These are phyloP conservation scores for Enteromius viviparus DNA, from an alignment of 2,797 vertebrate genomes.

Conservation along the genomic window DNA sequence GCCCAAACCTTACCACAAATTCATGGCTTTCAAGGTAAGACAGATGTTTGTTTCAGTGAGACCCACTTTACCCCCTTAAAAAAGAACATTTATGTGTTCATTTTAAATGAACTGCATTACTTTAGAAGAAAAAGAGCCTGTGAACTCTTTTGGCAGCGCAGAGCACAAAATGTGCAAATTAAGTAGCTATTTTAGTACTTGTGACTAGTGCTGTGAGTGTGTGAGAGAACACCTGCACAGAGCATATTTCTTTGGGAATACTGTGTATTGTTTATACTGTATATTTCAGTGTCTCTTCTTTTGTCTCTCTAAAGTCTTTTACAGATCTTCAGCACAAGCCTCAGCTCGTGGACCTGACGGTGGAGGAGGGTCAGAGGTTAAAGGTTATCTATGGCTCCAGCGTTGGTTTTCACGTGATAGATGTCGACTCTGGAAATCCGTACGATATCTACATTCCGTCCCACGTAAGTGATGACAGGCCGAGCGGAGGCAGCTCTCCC, in stretches of 20 bases:
- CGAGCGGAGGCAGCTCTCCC: constrained; percentile 30
- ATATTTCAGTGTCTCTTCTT: constrained; percentile 13
- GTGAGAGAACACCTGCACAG: neutral
- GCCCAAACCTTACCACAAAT: constrained; percentile 99
- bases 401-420: constrained; percentile 97
- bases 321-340: constrained; percentile 97
- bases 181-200: constrained; percentile 22
- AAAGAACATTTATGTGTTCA: constrained; percentile 9
- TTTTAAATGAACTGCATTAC: neutral
- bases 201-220: constrained; percentile 13
- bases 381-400: constrained; percentile 99
- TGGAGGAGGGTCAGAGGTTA: constrained; percentile 97
- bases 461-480: constrained; percentile 82
- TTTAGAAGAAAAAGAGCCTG: constrained; percentile 16
- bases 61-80: neutral
- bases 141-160: neutral
- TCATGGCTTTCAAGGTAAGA: constrained; percentile 98
- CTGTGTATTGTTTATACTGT: neutral
- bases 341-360: constrained; percentile 93
- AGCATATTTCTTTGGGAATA: neutral
- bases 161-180: constrained; percentile 18
- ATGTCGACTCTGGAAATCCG: constrained; percentile 97
- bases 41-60: neutral
- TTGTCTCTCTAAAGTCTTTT: constrained; percentile 84
- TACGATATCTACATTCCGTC: constrained; percentile 99